Percentiles rank a stretch among this genome's conserved stretches.
Evolutionary conservation across 92 coral and sea anemone species (phyloP).

Genomic region (Umimayanthus chanpuru): DNA sequence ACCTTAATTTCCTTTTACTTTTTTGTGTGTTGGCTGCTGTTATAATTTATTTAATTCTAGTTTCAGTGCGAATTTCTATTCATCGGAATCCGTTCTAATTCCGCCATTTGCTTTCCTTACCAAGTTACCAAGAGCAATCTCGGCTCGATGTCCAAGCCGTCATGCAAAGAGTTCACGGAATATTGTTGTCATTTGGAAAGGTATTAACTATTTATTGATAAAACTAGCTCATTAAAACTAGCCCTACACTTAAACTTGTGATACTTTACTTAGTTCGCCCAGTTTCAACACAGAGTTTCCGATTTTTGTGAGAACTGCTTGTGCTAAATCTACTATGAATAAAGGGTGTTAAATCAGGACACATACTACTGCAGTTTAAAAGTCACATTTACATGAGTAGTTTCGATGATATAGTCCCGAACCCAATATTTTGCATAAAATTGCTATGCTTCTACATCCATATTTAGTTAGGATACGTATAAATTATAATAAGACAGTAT

Average conservation of each 20-base stretch:
- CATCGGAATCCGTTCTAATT: not conserved
- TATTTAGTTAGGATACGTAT: too few species aligned
- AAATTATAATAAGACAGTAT: too few species aligned
- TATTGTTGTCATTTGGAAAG: slow-evolving; percentile 81
- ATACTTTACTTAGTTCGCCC: not conserved
- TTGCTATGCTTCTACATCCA: slow-evolving; percentile 54
- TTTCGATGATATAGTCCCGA: too few species aligned
- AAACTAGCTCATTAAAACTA: not conserved
- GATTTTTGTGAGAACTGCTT: too few species aligned
- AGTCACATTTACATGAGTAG: not conserved
- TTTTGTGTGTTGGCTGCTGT: too few species aligned
- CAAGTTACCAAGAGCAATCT: slow-evolving; percentile 93
- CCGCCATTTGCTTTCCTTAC: not conserved
- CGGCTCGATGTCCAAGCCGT: slow-evolving; percentile 73
- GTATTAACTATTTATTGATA: slow-evolving; percentile 42
- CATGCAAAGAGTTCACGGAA: slow-evolving; percentile 85
- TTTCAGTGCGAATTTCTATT: not conserved
- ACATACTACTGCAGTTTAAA: too few species aligned
- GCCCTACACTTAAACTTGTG: not conserved
- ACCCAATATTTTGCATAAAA: slow-evolving; percentile 51
- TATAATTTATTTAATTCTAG: too few species aligned
- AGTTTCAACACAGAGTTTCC: not conserved
- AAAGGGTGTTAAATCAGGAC: too few species aligned
- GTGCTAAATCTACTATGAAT: not conserved
- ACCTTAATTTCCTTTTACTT: too few species aligned